These are phyloP conservation scores for Setophaga petechia DNA, from an alignment of 2,113 vertebrate genomes.

Conservation along the genomic window DNA sequence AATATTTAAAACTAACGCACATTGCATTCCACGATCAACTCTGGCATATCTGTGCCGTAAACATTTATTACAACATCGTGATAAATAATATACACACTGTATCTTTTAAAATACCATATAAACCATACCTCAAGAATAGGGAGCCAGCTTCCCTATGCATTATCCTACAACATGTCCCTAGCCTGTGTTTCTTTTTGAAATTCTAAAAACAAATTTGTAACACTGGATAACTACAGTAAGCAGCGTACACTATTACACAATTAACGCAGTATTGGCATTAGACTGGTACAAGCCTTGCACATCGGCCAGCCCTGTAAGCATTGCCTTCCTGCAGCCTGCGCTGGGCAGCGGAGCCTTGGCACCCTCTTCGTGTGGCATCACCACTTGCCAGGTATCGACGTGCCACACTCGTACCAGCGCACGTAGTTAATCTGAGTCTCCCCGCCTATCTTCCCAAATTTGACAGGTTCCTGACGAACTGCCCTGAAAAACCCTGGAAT, in stretches of 20 bases:
- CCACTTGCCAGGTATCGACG: conserved; percentile 96
- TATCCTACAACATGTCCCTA: conserved; percentile 71
- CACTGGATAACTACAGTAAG: conserved; percentile 85
- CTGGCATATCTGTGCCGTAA: conserved; percentile 72
- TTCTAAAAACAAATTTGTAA: conserved; percentile 65
- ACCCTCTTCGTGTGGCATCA: conserved; percentile 40
- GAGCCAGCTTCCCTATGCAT: conserved; percentile 97
- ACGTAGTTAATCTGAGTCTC: conserved; percentile 89
- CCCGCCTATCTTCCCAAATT: conserved; percentile 92
- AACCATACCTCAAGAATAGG: conserved; percentile 77
- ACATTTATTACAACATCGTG: conserved; percentile 80
- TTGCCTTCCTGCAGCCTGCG: background rate
- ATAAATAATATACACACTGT: conserved; percentile 94
- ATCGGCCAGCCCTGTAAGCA: conserved; percentile 24
- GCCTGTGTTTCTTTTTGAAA: background rate
- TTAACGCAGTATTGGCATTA: conserved; percentile 74
- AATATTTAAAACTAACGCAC: conserved; percentile 46
- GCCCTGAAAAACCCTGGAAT: conserved; percentile 89
- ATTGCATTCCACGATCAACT: conserved; percentile 49
- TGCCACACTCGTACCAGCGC: conserved; percentile 97
- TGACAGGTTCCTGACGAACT: conserved; percentile 92
- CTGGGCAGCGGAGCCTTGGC: background rate
- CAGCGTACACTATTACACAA: conserved; percentile 78
- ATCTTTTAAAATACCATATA: conserved; percentile 83
- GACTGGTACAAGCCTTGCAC: conserved; percentile 64